These are phyloP conservation scores for Rousettus madagascariensis DNA, from an alignment of 2,797 vertebrate genomes.

Conservation along the genomic window DNA sequence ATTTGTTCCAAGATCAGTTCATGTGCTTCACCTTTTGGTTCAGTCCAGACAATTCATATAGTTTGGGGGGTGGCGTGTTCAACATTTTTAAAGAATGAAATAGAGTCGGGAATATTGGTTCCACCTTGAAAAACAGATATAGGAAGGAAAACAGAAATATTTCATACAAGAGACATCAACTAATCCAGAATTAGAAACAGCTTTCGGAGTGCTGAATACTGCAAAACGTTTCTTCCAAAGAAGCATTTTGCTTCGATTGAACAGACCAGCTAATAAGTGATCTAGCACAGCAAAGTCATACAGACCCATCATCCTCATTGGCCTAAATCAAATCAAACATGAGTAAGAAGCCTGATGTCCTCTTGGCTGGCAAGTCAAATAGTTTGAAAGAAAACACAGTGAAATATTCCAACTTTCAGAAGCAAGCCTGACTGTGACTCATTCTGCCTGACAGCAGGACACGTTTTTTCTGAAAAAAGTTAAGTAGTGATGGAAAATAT, in stretches of 20 bases:
- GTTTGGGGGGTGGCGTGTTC: background rate
- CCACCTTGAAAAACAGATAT: background rate
- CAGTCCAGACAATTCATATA: background rate
- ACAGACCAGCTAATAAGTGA: background rate
- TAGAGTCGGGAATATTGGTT: background rate
- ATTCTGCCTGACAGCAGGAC: background rate
- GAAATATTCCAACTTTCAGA: background rate
- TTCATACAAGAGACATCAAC: background rate
- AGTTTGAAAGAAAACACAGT: background rate
- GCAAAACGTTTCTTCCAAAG: background rate
- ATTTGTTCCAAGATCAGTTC: background rate
- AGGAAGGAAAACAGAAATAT: background rate
- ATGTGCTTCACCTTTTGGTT: background rate
- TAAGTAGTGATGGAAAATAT: background rate
- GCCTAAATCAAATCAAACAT: background rate
- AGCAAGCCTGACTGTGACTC: background rate
- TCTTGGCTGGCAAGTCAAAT: background rate
- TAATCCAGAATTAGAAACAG: background rate
- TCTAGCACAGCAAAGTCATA: accelerated
- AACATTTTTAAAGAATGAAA: background rate
- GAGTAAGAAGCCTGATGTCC: background rate
- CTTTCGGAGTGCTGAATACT: background rate
- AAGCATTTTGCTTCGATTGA: background rate
- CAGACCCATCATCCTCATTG: background rate
- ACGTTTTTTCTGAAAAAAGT: background rate